phyloP scores from a whole-genome alignment of 2,113 vertebrate species.

The Callorhinus ursinus region DNA sequence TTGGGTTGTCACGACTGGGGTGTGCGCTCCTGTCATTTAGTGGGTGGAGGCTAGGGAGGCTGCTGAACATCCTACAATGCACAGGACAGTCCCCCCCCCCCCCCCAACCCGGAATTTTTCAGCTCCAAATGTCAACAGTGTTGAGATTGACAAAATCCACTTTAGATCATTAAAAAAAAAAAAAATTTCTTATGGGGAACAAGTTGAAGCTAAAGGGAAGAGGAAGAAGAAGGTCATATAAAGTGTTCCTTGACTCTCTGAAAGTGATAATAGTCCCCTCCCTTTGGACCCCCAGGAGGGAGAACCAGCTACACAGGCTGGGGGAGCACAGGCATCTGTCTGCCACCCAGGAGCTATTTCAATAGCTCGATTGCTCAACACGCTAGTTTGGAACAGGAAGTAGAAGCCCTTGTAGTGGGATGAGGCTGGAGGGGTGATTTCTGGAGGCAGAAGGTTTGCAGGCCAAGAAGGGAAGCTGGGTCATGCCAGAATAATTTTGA shows the following conservation, averaged over 20 bases:
- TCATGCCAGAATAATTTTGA: conserved; percentile 36
- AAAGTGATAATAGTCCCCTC: not conserved
- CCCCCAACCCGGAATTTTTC: not conserved
- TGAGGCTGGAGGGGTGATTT: conserved; percentile 30
- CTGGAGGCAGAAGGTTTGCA: conserved; percentile 51
- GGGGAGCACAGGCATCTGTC: not conserved
- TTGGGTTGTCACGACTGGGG: not conserved
- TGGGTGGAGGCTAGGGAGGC: not conserved
- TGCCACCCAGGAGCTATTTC: conserved; percentile 58
- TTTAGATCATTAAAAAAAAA: not conserved
- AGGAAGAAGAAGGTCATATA: not conserved
- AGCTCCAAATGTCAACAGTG: not conserved
- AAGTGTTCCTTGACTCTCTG: not conserved
- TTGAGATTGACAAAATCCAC: not conserved
- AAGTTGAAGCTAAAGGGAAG: conserved; percentile 40
- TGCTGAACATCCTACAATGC: not conserved
- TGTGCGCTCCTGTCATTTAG: not conserved
- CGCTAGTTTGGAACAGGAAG: conserved; percentile 65
- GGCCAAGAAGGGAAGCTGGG: conserved; percentile 52
- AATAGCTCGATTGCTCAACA: conserved; percentile 57
- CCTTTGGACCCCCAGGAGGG: not conserved
- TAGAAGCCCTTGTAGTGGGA: conserved; percentile 16
- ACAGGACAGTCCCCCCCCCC: not conserved
- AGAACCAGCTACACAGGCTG: not conserved
- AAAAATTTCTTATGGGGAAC: not conserved